Evolutionary conservation across 2,797 vertebrate species (phyloP).

Genomic region (Sebastolobus alascanus): DNA sequence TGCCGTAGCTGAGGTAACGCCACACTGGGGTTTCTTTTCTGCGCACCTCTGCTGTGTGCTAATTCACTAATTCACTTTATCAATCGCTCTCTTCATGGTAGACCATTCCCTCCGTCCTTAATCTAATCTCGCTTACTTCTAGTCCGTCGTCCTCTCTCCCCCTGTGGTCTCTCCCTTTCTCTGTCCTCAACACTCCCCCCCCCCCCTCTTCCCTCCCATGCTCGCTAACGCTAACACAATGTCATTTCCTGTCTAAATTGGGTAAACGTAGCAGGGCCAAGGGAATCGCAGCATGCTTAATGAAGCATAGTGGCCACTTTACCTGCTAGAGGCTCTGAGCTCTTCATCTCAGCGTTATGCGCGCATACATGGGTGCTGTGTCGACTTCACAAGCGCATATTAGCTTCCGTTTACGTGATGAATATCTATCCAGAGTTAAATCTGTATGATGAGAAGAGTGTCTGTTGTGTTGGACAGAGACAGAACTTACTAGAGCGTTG

Average conservation of each 20-base stretch:
- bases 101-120: conserved; percentile 43
- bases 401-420: not conserved
- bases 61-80: conserved; percentile 69
- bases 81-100: conserved; percentile 44
- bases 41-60: conserved; percentile 47
- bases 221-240: conserved; percentile 53
- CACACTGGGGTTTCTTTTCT: conserved; percentile 37
- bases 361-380: conserved; percentile 1
- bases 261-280: conserved; percentile 61
- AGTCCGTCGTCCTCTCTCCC: conserved; percentile 20
- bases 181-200: conserved; percentile 18
- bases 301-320: conserved; percentile 70
- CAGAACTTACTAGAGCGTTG: not conserved
- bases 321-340: conserved; percentile 55
- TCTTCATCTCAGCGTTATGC: conserved; percentile 42
- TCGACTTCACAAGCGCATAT: not conserved
- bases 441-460: not conserved
- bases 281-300: conserved; percentile 60
- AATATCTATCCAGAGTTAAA: conserved; percentile 1
- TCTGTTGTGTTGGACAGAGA: not conserved
- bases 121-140: conserved; percentile 62
- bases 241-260: conserved; percentile 77
- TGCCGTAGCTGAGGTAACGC: conserved; percentile 34
- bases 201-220: not conserved
- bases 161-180: conserved; percentile 29